These are phyloP conservation scores for Chromoteleia sp. DNA, from an alignment of 2,888 invertebrate species.

Conservation along the genomic window DNA sequence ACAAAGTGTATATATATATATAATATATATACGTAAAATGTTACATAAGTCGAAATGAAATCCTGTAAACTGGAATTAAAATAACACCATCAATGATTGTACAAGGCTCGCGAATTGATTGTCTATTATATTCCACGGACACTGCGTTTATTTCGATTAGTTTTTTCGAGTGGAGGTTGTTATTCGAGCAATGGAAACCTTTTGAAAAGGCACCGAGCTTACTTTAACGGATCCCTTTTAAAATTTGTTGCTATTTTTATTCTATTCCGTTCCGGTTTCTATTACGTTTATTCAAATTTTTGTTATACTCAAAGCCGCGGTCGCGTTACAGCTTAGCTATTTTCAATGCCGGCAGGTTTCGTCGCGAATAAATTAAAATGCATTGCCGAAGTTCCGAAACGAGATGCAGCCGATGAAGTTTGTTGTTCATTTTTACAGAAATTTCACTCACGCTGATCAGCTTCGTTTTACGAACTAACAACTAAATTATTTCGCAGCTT, in stretches of 20 bases:
- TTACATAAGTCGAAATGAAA: constrained; percentile 4
- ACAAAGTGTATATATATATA: constrained; percentile 11
- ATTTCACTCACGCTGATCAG: constrained; percentile 37
- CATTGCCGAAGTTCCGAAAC: constrained; percentile 50
- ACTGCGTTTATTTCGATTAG: constrained; percentile 8
- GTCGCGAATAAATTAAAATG: constrained; percentile 56
- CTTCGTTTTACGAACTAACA: constrained; percentile 27
- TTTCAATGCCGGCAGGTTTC: constrained; percentile 47
- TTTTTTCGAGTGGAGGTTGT: background rate
- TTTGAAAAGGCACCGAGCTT: constrained; percentile 1
- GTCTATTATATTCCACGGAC: no score
- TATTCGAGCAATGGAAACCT: background rate
- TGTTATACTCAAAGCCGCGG: constrained; percentile 17
- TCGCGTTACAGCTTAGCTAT: constrained; percentile 37
- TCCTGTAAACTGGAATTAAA: constrained; percentile 12
- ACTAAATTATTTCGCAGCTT: constrained; percentile 31
- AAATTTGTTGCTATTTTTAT: constrained; percentile 21
- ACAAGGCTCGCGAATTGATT: constrained; percentile 11
- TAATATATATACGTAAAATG: background rate
- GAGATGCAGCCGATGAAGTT: no score
- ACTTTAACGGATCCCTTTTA: background rate
- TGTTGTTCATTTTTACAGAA: constrained; percentile 30
- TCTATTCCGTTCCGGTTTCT: constrained; percentile 6
- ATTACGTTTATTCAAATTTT: constrained; percentile 46
- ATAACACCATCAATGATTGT: constrained; percentile 17